Base-by-base conservation (phyloP, 2,113 vertebrate genomes). In the Petaurus breviceps region DNA sequence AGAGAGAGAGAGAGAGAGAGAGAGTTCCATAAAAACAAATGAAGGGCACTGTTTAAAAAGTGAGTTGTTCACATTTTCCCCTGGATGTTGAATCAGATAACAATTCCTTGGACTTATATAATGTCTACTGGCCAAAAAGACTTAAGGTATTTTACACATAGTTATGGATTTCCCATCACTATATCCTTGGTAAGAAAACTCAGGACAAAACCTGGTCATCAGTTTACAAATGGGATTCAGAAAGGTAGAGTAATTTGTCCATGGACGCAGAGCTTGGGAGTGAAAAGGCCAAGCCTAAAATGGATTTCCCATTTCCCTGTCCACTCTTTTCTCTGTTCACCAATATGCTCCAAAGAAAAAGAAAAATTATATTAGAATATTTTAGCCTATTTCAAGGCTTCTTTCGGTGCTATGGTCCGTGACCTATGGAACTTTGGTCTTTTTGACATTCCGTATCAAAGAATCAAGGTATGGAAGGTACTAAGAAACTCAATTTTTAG, bases 1-100 rank as follows among this genome's bases (percentile, higher is more conserved):
- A n/a, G n/a, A n/a, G n/a, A n/a, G n/a, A n/a, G n/a, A n/a, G n/a
- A n/a, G n/a, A n/a, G n/a, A n/a, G n/a, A n/a, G n/a, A n/a, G n/a
- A n/a, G n/a, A 92, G 77, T 89, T 94, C 92, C 93, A 94, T 92
- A 94, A 90, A 55, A 97, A 94, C 94, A 97, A 77, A 96, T 96
- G 49, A 89, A 14, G 43, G 90, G 4, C 55, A 47, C 50, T 91
- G 28, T 95, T 89, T 51, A 92, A 96, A 96, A 90, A 92, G 90
- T 50, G 2, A 90, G 92, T 91, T 10, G 7, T 50, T 77, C 77
- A 54, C 91, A 84, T 96, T 53, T 14, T 26, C 9, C 9, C 51
- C 50, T 90, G 4, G 7, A 50, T 53, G 47, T 46, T 57, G 47
- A 94, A 24, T 84, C 51, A n/a, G 51, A 54, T 68, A 91, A 84